Evolutionary conservation across 37 sponge, comb jelly and placozoan species (phyloP).

Genomic region (Halichondria panicea): DNA sequence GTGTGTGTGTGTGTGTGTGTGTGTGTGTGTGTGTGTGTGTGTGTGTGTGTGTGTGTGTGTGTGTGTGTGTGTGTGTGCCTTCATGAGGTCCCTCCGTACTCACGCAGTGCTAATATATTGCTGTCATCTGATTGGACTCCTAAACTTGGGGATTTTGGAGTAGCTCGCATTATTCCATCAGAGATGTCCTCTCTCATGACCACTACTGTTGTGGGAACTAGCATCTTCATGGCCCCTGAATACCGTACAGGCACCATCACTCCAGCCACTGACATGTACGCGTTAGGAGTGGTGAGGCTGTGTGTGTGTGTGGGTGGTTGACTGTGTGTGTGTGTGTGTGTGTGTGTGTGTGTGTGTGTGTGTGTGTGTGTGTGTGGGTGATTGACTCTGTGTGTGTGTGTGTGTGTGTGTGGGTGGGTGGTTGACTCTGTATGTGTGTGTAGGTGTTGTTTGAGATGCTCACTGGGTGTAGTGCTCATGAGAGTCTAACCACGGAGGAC

Average conservation of each 20-base stretch:
- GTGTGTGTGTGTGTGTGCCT: too few species aligned
- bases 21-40: too few species aligned
- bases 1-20: too few species aligned
- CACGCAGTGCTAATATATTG: constrained; percentile 65
- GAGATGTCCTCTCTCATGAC: constrained; percentile 11
- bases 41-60: too few species aligned
- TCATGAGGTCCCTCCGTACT: too few species aligned
- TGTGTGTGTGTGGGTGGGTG: constrained; percentile 19
- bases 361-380: constrained; percentile 14
- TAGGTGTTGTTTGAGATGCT: constrained; percentile 50
- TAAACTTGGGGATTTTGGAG: constrained; percentile 58
- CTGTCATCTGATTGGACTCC: constrained; percentile 44
- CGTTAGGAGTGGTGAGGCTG: constrained; percentile 63
- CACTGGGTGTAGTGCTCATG: constrained; percentile 26
- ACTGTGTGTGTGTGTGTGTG: constrained; percentile 12
- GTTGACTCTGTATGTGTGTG: not conserved
- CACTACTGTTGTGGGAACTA: constrained; percentile 50
- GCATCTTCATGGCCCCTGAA: constrained; percentile 60
- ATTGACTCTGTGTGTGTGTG: not conserved
- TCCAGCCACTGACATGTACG: constrained; percentile 47
- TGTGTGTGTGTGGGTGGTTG: not conserved
- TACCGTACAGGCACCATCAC: constrained; percentile 15
- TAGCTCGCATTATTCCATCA: constrained; percentile 32
- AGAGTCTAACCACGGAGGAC: not conserved
- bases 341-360: constrained; percentile 44